Evolutionary conservation across 2,888 invertebrate genomes (phyloP), one percentile per base, ranked within the genome.

Genomic region (Cheilosia pagana): DNA sequence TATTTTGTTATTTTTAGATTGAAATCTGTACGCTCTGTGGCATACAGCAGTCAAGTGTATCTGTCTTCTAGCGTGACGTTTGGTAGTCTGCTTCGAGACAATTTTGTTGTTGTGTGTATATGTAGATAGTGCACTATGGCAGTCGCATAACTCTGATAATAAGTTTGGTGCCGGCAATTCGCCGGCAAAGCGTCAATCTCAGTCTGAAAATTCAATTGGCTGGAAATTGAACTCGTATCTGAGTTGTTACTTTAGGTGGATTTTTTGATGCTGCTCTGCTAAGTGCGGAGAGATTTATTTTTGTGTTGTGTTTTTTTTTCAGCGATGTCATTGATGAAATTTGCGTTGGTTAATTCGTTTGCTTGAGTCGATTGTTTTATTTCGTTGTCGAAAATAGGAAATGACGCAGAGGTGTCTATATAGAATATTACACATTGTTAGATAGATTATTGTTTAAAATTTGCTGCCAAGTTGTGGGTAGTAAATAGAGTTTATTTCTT

Each of bases 401-500:
- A 83, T 78, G 78, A 83, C 78, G 68, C 67, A 74, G 62, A 62
- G 48, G n/a, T 59, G 28, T 62, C 23, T 21, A 60, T 52, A 31
- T 45, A 60, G 25, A 48, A 31, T 75, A 23, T 48, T 63, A 62
- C 19, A 41, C 55, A 74, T 50, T 16, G 63, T 35, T 8, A 12
- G 21, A 4, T 21, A 21, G 10, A 31, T 39, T 39, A 60, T 50
- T 41, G 60, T 31, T 48, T 50, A 31, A 14, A 43, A 21, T 25
- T 21, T 21, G n/a, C 10, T 78, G 82, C 82, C 82, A 82, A 82
- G 60, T 68, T 23, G 72, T 82, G 78, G 82, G 78, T 35, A 53
- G 45, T 14, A 10, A 19, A 35, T 48, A 25, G 19, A 52, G 39
- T 39, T 52, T 31, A 7, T 60, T 41, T 16, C 8, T 21, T 50